Evolutionary conservation across 2,113 vertebrate species (phyloP).

Genomic region (Gila orcuttii): DNA sequence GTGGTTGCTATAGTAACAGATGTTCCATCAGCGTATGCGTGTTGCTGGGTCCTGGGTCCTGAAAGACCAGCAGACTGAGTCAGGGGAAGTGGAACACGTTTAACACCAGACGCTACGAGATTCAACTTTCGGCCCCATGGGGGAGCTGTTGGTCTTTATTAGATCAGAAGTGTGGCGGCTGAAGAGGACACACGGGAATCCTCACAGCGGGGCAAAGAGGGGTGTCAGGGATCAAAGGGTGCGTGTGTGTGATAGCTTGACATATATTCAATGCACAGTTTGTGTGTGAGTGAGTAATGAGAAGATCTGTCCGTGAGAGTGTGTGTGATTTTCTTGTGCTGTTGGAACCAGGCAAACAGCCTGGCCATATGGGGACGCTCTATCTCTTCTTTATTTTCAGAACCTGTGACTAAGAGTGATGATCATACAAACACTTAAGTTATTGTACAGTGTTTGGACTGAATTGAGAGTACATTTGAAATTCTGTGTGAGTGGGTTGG

Average conservation of each 20-base stretch:
- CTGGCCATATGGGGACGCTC: conserved; percentile 54
- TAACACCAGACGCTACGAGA: not conserved
- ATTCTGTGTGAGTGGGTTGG: not conserved
- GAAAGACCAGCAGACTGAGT: not conserved
- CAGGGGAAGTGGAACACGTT: not conserved
- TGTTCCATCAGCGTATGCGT: not conserved
- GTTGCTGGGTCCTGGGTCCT: conserved; percentile 6
- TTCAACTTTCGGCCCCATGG: conserved; percentile 39
- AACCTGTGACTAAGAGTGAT: conserved; percentile 4
- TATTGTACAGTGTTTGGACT: conserved; percentile 31
- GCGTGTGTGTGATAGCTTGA: conserved; percentile 25
- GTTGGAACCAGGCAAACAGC: not conserved
- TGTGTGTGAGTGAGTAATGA: conserved; percentile 21
- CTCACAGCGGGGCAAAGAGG: conserved; percentile 27
- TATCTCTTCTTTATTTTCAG: conserved; percentile 19
- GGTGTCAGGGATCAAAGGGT: conserved; percentile 28
- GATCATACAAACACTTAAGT: conserved; percentile 36
- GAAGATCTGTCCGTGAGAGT: conserved; percentile 2
- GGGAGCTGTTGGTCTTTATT: conserved; percentile 49
- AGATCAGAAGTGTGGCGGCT: not conserved
- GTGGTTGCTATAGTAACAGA: conserved; percentile 34
- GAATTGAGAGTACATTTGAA: not conserved
- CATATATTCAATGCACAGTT: conserved; percentile 11
- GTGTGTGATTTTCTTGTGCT: conserved; percentile 16
- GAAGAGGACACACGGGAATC: conserved; percentile 14